These are phyloP conservation scores for Smithornis capensis DNA, from an alignment of 2,113 vertebrate genomes.

Conservation along the genomic window DNA sequence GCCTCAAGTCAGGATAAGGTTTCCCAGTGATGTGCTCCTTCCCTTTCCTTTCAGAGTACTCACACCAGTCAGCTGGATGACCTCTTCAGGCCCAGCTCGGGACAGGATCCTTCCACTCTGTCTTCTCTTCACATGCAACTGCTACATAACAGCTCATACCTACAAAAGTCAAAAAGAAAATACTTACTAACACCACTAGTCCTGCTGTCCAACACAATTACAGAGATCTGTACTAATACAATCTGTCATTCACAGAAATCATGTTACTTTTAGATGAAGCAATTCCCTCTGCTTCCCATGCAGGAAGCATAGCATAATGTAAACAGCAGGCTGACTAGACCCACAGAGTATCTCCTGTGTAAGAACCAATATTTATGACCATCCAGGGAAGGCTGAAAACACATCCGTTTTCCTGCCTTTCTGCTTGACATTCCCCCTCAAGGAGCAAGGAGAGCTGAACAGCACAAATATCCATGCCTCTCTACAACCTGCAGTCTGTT, in stretches of 20 bases:
- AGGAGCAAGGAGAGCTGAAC: background rate
- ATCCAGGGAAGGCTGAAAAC: background rate
- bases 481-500: background rate
- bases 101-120: background rate
- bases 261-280: background rate
- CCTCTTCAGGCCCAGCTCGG: background rate
- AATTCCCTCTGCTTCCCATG: background rate
- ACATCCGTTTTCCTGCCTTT: conserved; percentile 23
- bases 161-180: conserved; percentile 13
- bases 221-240: background rate
- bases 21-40: background rate
- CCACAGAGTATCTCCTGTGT: background rate
- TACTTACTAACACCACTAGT: background rate
- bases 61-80: background rate
- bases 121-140: conserved; percentile 14
- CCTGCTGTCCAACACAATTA: background rate
- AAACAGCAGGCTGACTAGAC: background rate
- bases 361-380: background rate
- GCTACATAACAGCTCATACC: conserved; percentile 20
- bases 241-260: background rate
- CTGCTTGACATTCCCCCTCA: background rate
- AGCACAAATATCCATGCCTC: background rate
- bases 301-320: background rate
- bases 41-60: background rate
- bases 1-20: background rate